These are phyloP conservation scores for Sympetrum striolatum DNA, from an alignment of 2,888 invertebrate genomes.

Conservation along the genomic window DNA sequence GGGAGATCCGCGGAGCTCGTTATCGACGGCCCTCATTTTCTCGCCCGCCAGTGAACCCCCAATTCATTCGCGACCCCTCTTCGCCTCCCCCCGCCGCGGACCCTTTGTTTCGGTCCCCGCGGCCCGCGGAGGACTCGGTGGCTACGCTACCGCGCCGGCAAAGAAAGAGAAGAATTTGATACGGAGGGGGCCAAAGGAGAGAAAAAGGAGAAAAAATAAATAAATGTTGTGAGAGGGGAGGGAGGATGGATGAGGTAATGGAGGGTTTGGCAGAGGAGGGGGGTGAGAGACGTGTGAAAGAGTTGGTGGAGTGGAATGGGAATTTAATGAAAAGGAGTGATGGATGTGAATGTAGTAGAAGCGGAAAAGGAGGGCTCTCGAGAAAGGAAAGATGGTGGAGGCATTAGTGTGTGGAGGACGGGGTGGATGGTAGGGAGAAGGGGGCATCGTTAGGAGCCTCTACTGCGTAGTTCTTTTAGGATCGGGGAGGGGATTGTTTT, in stretches of 20 bases:
- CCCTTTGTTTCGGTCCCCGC: background rate
- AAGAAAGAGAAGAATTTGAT: slow-evolving; percentile 11
- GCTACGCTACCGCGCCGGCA: background rate
- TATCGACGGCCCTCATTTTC: background rate
- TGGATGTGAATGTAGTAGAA: slow-evolving; percentile 6
- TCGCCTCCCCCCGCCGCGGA: background rate
- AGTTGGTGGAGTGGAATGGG: slow-evolving; percentile 26
- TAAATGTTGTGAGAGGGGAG: background rate
- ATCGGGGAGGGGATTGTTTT: background rate
- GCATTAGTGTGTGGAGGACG: background rate
- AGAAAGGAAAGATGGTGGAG: background rate
- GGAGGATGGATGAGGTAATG: background rate
- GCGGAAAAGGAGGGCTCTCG: background rate
- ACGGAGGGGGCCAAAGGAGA: background rate
- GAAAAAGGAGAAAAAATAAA: background rate
- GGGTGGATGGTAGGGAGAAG: background rate
- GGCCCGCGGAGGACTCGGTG: background rate
- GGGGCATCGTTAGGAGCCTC: slow-evolving; percentile 31
- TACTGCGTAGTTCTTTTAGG: slow-evolving; percentile 25
- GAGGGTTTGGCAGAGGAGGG: background rate
- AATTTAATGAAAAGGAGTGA: slow-evolving; percentile 41
- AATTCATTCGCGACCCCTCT: background rate
- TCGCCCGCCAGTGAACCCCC: too few species aligned
- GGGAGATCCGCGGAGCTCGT: slow-evolving; percentile 10
- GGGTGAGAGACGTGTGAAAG: background rate